Evolutionary conservation across 2,888 invertebrate species (phyloP).

Genomic region (Synanthedon myopaeformis): DNA sequence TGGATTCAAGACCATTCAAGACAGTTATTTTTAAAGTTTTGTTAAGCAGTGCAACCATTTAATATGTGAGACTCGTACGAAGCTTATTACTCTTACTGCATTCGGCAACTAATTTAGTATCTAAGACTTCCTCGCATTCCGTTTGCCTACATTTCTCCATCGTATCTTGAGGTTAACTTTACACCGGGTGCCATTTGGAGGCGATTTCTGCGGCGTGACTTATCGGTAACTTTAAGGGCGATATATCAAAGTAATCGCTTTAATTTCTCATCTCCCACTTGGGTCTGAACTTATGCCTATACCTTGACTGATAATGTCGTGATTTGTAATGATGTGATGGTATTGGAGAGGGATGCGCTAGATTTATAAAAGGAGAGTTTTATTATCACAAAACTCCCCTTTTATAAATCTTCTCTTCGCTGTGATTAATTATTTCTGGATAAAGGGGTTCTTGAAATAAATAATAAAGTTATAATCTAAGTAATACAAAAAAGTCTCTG

Average conservation of each 20-base stretch:
- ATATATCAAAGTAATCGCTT: constrained; percentile 69
- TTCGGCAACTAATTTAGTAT: constrained; percentile 29
- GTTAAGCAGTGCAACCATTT: too few species aligned
- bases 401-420: too few species aligned
- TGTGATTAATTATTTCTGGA: too few species aligned
- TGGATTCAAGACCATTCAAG: too few species aligned
- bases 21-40: too few species aligned
- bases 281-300: constrained; percentile 50
- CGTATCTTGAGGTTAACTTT: constrained; percentile 52
- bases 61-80: too few species aligned
- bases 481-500: too few species aligned
- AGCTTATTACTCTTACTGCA: constrained; percentile 16
- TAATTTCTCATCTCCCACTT: constrained; percentile 67
- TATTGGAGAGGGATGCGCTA: not conserved
- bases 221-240: constrained; percentile 64
- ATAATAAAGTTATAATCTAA: too few species aligned
- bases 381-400: too few species aligned
- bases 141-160: constrained; percentile 3
- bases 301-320: constrained; percentile 42
- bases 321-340: constrained; percentile 27
- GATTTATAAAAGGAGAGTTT: too few species aligned
- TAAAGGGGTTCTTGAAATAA: too few species aligned
- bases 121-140: constrained; percentile 16
- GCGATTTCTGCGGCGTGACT: constrained; percentile 62
- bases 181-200: constrained; percentile 59